These are phyloP conservation scores for Papilio elwesi DNA, from an alignment of 2,888 invertebrate genomes.

Conservation along the genomic window DNA sequence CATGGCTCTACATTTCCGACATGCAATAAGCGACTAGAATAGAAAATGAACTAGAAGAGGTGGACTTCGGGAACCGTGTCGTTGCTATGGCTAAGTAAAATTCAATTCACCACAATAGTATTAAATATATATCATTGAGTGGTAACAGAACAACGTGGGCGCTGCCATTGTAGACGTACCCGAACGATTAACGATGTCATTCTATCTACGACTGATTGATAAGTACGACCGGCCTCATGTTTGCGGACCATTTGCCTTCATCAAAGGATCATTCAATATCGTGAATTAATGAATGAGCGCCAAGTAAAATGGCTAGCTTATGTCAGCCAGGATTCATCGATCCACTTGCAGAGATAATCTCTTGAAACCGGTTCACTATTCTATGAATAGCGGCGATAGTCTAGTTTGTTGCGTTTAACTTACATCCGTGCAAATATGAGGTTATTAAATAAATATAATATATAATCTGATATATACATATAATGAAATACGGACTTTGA, in stretches of 20 bases:
- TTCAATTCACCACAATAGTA: constrained; percentile 60
- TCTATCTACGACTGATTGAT: constrained; percentile 65
- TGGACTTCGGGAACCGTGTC: background rate
- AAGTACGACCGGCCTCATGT: constrained; percentile 63
- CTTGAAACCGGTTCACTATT: constrained; percentile 31
- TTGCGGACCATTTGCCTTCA: constrained; percentile 67
- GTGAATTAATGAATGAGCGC: constrained; percentile 53
- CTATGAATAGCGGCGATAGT: constrained; percentile 30
- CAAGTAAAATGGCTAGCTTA: constrained; percentile 41
- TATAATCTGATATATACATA: background rate
- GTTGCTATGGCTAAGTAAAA: constrained; percentile 38
- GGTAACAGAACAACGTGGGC: constrained; percentile 61
- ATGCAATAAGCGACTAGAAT: background rate
- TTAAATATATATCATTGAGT: constrained; percentile 57
- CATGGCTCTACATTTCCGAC: no score
- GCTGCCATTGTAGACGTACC: constrained; percentile 58
- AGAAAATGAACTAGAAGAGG: background rate
- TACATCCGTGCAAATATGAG: constrained; percentile 13
- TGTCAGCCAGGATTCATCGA: constrained; percentile 40
- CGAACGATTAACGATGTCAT: constrained; percentile 63
- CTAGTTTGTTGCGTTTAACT: constrained; percentile 1
- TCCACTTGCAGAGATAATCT: constrained; percentile 32
- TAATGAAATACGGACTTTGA: no score
- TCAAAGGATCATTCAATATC: constrained; percentile 66
- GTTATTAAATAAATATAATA: background rate